phyloP scores from a whole-genome alignment of 2,888 invertebrate genomes.

The Cataglyphis albicans region DNA sequence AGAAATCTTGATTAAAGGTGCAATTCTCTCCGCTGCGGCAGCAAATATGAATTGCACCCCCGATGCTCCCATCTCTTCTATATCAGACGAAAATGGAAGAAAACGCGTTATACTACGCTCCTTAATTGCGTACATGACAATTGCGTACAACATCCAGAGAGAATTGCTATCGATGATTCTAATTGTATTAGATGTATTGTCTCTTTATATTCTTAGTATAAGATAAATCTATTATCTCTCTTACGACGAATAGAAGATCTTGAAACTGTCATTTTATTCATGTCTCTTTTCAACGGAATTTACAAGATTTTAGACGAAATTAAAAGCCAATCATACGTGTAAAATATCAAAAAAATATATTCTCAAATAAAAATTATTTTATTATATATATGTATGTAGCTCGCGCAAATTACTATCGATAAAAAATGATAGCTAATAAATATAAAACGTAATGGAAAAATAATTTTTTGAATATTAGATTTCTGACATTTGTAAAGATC shows the following conservation, averaged over 20 bases:
- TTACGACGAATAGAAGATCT: not conserved
- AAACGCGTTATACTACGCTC: constrained; percentile 60
- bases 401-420: not conserved
- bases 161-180: constrained; percentile 60
- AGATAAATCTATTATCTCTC: not conserved
- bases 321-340: not conserved
- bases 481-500: not conserved
- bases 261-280: not conserved
- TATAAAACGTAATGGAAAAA: not conserved
- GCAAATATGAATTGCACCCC: constrained; percentile 82
- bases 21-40: constrained; percentile 81
- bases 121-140: constrained; percentile 53
- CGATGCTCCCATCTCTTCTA: constrained; percentile 46
- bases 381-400: not conserved
- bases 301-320: not conserved
- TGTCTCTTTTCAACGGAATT: not conserved
- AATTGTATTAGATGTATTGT: constrained; percentile 42
- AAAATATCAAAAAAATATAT: not conserved
- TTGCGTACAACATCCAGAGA: constrained; percentile 53
- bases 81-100: constrained; percentile 76
- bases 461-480: not conserved
- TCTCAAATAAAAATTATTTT: not conserved
- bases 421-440: not conserved
- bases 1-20: constrained; percentile 86
- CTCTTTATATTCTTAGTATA: not conserved